A percentile compares a stretch with the other conserved stretches of the same genome.
Evolutionary conservation across 2,888 invertebrate species (phyloP).

Genomic region (Aplocera efformata): DNA sequence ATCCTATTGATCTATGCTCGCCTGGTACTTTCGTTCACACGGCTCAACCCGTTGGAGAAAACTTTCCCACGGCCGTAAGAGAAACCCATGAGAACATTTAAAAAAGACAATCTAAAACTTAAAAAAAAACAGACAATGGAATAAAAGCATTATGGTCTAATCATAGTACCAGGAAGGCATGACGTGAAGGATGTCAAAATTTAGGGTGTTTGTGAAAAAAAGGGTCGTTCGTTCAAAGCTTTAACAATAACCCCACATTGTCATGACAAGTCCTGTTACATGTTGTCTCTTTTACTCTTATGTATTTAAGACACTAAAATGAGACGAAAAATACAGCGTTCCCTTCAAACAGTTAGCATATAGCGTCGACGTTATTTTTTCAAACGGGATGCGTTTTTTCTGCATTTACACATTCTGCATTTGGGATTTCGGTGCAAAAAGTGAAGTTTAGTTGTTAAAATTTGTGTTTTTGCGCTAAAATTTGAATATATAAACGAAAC

Average conservation of each 20-base stretch:
- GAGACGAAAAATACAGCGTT: too few species aligned
- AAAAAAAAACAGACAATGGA: conserved; percentile 24
- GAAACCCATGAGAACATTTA: too few species aligned
- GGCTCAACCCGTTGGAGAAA: conserved; percentile 42
- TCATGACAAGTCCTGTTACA: conserved; percentile 7
- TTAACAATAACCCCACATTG: conserved; percentile 26
- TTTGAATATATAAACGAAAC: too few species aligned
- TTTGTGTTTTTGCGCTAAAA: too few species aligned
- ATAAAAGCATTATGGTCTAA: conserved; percentile 36
- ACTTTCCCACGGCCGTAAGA: conserved; percentile 13
- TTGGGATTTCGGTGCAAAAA: too few species aligned
- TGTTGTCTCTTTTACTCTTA: conserved; percentile 15
- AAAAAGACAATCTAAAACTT: too few species aligned
- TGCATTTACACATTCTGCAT: too few species aligned
- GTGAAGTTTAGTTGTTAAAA: too few species aligned
- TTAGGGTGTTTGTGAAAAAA: conserved; percentile 35
- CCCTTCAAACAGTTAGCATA: too few species aligned
- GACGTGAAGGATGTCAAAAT: conserved; percentile 40
- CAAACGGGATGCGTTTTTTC: too few species aligned
- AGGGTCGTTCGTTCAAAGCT: conserved; percentile 42
- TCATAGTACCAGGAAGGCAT: conserved; percentile 55
- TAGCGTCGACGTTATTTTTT: too few species aligned
- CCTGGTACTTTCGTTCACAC: conserved; percentile 44
- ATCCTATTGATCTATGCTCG: conserved; percentile 35
- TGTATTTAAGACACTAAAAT: too few species aligned